phyloP scores from a whole-genome alignment of 2,797 vertebrate species.

The Lacerta agilis region DNA sequence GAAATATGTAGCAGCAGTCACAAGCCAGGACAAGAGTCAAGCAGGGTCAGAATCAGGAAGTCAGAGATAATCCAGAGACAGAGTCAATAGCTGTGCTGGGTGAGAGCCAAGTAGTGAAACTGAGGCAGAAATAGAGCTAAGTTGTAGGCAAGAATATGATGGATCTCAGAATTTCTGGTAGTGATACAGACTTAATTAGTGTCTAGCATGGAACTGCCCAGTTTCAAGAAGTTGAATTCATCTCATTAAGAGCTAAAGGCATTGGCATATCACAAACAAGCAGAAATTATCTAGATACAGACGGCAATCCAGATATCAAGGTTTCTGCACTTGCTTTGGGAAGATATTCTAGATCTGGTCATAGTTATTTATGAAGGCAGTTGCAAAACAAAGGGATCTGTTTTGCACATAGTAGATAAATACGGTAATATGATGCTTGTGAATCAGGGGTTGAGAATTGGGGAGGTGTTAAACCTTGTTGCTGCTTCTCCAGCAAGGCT shows the following conservation, averaged over 20 bases:
- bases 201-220: background rate
- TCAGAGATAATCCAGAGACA: slow-evolving; percentile 26
- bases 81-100: slow-evolving; percentile 27
- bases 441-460: background rate
- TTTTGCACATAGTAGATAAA: background rate
- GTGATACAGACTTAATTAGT: background rate
- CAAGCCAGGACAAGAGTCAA: slow-evolving; percentile 31
- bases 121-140: slow-evolving; percentile 1
- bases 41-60: slow-evolving; percentile 23
- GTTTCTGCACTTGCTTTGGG: background rate
- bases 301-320: background rate
- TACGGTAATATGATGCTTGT: background rate
- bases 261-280: background rate
- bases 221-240: background rate
- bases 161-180: background rate
- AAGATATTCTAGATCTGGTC: background rate
- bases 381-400: background rate
- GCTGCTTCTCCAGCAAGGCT: background rate
- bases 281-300: background rate
- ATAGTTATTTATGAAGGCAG: background rate
- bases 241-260: background rate
- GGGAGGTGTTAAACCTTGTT: background rate
- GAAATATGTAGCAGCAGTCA: slow-evolving; percentile 14
- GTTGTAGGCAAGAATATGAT: background rate
- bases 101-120: slow-evolving; percentile 25